Conservation (phyloP, 92 coral and sea anemone genomes). For the Blastomussa wellsi region DNA sequence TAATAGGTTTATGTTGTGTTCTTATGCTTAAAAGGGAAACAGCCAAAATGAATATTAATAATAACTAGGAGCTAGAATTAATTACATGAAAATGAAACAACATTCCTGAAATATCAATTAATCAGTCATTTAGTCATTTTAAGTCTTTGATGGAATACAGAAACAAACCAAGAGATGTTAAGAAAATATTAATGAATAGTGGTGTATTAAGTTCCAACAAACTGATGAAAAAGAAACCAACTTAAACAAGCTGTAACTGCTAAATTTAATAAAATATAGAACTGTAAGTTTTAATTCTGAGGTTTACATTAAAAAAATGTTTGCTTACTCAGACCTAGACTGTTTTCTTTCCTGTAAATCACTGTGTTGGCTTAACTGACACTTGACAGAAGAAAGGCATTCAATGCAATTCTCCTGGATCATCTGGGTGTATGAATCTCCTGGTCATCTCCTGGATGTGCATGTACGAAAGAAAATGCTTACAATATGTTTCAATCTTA, state of each 20-base stretch:
- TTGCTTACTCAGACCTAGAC: neutral
- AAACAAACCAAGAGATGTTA: neutral
- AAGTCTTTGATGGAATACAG: neutral
- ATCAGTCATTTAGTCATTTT: neutral
- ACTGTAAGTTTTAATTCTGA: neutral
- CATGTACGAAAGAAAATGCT: too few species aligned
- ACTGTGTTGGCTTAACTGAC: neutral
- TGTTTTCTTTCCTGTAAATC: neutral
- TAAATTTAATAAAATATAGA: neutral
- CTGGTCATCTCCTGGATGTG: too few species aligned
- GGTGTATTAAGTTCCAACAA: too few species aligned
- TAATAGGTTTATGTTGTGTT: conserved; percentile 22
- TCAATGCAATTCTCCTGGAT: too few species aligned
- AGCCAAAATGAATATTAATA: neutral
- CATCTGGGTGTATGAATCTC: too few species aligned
- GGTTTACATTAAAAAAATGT: conserved; percentile 1
- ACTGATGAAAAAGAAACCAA: neutral
- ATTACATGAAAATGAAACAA: neutral
- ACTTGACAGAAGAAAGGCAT: neutral
- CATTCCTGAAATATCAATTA: neutral
- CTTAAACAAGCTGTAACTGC: neutral
- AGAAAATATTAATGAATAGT: too few species aligned
- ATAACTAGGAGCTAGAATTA: neutral
- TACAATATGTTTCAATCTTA: too few species aligned
- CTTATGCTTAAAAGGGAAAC: neutral